Evolutionary conservation across 1,140 invertebrate species (phyloP), one percentile per base, ranked within the genome.

Genomic region (Camponotus floridanus): DNA sequence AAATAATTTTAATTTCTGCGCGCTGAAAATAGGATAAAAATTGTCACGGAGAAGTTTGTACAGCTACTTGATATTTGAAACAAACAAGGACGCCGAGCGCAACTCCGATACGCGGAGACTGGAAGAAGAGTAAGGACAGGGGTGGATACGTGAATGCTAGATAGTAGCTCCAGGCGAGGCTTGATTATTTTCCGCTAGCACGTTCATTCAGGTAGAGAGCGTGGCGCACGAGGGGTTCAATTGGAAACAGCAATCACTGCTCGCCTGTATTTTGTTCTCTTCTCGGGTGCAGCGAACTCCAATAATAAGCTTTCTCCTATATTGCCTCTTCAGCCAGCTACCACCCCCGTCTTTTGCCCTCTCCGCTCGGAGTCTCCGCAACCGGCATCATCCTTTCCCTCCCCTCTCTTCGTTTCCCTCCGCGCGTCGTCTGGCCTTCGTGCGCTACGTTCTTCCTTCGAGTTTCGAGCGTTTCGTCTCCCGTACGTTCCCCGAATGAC

Each of bases 241-340:
- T 95, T 95, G 94, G 94, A 95, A 95, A 95, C 94, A 95, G 94
- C 94, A 95, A 95, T 95, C 94, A 95, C 94, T 94, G 94, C 92
- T 94, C 92, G 94, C 94, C 92, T 95, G 94, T 95, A 95, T 95
- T 95, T 95, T 94, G 92, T 95, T 95, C 94, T 94, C 92, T 94
- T 92, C 92, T 91, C 91, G 88, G 91, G 92, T 93, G 92, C 93
- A 93, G 94, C 94, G 92, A 94, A 95, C 94, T 95, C 94, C 94
- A 95, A 95, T 95, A 95, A 95, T 95, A 95, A 95, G 94, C 94
- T 95, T 95, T 95, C 94, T 95, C 93, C 93, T 95, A 94, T 95
- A 95, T 95, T 95, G 94, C 94, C 94, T 95, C 94, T 94, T 94
- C 94, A 94, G 90, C 92, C 86, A 90, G 87, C 87, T 80, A 73